Evolutionary conservation across 2,113 vertebrate species (phyloP).

Genomic region (Aegithalos caudatus): DNA sequence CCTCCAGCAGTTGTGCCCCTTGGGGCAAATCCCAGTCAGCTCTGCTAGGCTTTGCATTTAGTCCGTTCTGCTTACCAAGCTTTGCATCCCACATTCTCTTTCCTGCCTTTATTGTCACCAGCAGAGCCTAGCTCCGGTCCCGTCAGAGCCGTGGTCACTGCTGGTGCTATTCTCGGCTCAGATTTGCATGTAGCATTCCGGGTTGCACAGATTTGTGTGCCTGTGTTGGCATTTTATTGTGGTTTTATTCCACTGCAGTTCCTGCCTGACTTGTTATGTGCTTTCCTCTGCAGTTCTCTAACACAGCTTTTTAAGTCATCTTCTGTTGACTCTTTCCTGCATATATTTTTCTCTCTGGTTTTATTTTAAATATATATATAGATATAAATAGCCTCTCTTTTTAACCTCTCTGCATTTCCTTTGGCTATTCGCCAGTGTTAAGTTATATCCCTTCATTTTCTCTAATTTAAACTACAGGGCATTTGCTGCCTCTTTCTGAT

Average conservation of each 20-base stretch:
- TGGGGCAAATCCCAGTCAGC: not conserved
- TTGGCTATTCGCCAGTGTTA: not conserved
- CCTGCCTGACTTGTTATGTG: slow-evolving; percentile 47
- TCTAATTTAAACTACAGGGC: not conserved
- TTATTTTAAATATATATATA: not conserved
- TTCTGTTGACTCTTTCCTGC: not conserved
- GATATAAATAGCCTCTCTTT: not conserved
- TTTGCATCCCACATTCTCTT: not conserved
- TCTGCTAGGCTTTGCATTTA: not conserved
- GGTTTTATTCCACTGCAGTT: slow-evolving; percentile 52
- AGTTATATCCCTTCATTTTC: not conserved
- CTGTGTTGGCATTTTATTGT: slow-evolving; percentile 52
- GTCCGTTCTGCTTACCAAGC: not conserved
- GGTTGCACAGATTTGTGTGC: slow-evolving; percentile 37
- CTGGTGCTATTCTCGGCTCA: slow-evolving; percentile 33
- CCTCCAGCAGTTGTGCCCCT: not conserved
- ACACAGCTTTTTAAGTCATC: slow-evolving; percentile 30
- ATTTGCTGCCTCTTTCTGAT: not conserved
- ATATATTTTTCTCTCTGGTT: not conserved
- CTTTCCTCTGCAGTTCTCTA: slow-evolving; percentile 48
- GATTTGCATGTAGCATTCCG: slow-evolving; percentile 3
- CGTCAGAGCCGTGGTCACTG: not conserved
- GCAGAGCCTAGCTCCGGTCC: not conserved
- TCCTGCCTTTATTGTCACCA: not conserved
- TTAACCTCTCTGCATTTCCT: not conserved